phyloP scores from a whole-genome alignment of 92 coral and sea anemone genomes.

The Paramuricea clavata region DNA sequence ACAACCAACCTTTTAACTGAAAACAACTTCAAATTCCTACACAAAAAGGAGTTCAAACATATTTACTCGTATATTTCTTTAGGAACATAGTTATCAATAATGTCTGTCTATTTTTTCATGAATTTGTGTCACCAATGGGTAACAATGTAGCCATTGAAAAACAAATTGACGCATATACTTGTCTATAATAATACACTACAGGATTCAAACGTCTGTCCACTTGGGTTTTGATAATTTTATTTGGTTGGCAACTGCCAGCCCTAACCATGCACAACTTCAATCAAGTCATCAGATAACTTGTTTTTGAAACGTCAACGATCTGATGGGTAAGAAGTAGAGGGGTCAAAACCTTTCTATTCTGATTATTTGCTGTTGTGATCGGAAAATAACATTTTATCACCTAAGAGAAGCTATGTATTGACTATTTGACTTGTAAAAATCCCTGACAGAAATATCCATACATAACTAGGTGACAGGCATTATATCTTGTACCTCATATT shows the following conservation, averaged over 20 bases:
- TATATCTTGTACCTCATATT: too few species aligned
- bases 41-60: neutral
- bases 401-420: neutral
- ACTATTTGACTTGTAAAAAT: neutral
- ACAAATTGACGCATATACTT: neutral
- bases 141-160: neutral
- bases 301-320: neutral
- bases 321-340: neutral
- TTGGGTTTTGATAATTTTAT: neutral
- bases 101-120: too few species aligned
- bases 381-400: neutral
- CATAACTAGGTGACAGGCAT: neutral
- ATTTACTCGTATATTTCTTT: too few species aligned
- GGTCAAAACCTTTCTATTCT: neutral
- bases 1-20: slow-evolving; percentile 1
- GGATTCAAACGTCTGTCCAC: neutral
- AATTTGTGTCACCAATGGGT: too few species aligned
- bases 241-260: neutral
- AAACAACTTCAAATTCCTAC: slow-evolving; percentile 3
- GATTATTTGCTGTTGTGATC: neutral
- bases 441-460: neutral
- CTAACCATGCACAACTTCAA: neutral
- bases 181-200: neutral
- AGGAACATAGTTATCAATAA: too few species aligned
- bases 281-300: neutral